phyloP scores from a whole-genome alignment of 1,140 invertebrate species.

The Camponotus vicinus region DNA sequence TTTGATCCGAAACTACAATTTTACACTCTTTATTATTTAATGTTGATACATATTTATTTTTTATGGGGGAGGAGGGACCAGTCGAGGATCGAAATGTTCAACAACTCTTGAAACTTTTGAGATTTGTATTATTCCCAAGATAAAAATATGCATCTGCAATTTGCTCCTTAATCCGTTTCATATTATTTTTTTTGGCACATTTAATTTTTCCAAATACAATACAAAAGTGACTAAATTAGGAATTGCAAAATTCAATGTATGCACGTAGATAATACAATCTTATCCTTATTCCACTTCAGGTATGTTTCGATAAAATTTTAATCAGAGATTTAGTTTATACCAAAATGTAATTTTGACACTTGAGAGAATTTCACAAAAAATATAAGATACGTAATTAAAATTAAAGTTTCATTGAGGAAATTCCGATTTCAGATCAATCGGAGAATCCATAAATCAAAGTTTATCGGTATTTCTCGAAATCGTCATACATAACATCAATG shows the following conservation, averaged over 20 bases:
- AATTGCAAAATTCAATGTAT: neutral
- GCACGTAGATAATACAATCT: neutral
- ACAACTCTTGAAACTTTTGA: no score
- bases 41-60: no score
- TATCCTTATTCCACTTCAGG: neutral
- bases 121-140: no score
- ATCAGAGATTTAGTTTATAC: neutral
- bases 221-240: neutral
- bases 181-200: neutral
- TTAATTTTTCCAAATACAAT: neutral
- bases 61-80: no score
- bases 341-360: neutral
- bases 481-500: neutral
- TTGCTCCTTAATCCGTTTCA: no score
- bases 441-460: constrained; percentile 7
- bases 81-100: no score
- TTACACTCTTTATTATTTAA: no score
- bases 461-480: constrained; percentile 5
- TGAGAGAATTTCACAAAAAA: no score
- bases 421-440: neutral
- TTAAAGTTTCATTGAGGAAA: neutral
- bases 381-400: no score
- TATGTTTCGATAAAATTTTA: neutral
- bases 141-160: no score
- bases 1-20: no score